Percentiles rank a stretch among this genome's conserved stretches.
phyloP scores from a whole-genome alignment of 2,113 vertebrate species.

The Takifugu bimaculatus region DNA sequence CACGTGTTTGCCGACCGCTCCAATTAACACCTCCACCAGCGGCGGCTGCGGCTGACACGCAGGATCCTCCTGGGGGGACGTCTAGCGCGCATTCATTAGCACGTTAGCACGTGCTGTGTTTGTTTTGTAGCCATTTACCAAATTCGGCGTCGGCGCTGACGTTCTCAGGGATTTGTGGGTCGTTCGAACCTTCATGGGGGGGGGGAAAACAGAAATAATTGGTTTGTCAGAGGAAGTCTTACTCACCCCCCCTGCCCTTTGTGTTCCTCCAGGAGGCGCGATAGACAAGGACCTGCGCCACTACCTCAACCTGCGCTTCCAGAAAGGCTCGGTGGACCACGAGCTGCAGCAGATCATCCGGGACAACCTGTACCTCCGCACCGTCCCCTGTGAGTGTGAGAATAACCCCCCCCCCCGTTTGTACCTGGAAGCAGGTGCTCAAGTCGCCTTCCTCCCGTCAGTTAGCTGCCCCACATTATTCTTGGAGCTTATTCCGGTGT shows the following conservation, averaged over 20 bases:
- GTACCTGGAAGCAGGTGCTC: no score
- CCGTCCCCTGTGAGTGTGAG: slow-evolving; percentile 91
- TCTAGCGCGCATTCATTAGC: slow-evolving; percentile 33
- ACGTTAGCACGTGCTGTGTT: slow-evolving; percentile 11
- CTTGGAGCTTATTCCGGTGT: no score
- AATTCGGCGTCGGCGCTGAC: no score
- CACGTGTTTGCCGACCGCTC: slow-evolving; percentile 41
- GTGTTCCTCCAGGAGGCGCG: slow-evolving; percentile 84
- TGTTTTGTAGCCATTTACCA: slow-evolving; percentile 17
- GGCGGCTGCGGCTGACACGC: slow-evolving; percentile 30
- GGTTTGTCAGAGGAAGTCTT: no score
- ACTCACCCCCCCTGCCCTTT: slow-evolving; percentile 4
- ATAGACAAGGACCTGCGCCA: slow-evolving; percentile 97
- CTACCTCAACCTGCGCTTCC: slow-evolving; percentile 99
- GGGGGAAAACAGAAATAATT: no score
- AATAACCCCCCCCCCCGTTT: not conserved
- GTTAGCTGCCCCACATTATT: no score
- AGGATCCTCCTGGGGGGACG: slow-evolving; percentile 13
- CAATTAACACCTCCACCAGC: slow-evolving; percentile 55
- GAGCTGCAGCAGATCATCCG: slow-evolving; percentile 98
- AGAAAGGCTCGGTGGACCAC: slow-evolving; percentile 97
- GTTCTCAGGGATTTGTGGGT: not conserved
- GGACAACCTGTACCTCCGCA: slow-evolving; percentile 99
- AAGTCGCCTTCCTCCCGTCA: no score
- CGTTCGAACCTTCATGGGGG: no score